A percentile compares a stretch with the other conserved stretches of the same genome.
Evolutionary conservation across 1,140 invertebrate genomes (phyloP).

Genomic region (Idris sp.): DNA sequence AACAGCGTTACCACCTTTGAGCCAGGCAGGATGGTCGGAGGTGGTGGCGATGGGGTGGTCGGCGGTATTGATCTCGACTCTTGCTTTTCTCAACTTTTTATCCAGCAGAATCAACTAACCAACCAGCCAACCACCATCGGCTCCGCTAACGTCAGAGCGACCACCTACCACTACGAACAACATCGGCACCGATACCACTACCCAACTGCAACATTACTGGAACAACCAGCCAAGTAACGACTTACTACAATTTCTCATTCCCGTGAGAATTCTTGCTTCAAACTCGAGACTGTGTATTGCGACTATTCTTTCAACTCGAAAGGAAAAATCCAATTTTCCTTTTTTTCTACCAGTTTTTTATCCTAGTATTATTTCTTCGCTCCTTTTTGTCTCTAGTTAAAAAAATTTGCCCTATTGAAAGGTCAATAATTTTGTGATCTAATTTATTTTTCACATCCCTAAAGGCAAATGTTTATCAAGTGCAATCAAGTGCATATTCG

Average conservation of each 20-base stretch:
- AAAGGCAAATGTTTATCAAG: constrained; percentile 62
- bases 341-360: too few species aligned
- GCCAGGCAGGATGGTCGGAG: constrained; percentile 52
- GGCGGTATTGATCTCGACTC: constrained; percentile 71
- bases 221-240: constrained; percentile 69
- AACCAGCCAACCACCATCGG: constrained; percentile 63
- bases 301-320: constrained; percentile 33
- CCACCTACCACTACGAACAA: constrained; percentile 58
- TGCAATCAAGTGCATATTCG: constrained; percentile 55
- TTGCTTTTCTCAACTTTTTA: constrained; percentile 72
- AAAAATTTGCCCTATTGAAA: constrained; percentile 29
- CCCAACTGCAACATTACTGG: constrained; percentile 54
- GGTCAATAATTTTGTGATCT: too few species aligned
- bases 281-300: constrained; percentile 72
- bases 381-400: constrained; percentile 10
- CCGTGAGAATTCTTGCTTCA: constrained; percentile 74
- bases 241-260: constrained; percentile 76
- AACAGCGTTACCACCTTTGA: constrained; percentile 63
- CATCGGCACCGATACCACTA: constrained; percentile 63
- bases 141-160: constrained; percentile 59
- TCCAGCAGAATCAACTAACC: constrained; percentile 66
- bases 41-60: constrained; percentile 63
- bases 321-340: constrained; percentile 23
- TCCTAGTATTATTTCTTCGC: constrained; percentile 3
- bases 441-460: too few species aligned